These are phyloP conservation scores for Cinclus mexicanus DNA, from an alignment of 2,113 vertebrate genomes.

Conservation along the genomic window DNA sequence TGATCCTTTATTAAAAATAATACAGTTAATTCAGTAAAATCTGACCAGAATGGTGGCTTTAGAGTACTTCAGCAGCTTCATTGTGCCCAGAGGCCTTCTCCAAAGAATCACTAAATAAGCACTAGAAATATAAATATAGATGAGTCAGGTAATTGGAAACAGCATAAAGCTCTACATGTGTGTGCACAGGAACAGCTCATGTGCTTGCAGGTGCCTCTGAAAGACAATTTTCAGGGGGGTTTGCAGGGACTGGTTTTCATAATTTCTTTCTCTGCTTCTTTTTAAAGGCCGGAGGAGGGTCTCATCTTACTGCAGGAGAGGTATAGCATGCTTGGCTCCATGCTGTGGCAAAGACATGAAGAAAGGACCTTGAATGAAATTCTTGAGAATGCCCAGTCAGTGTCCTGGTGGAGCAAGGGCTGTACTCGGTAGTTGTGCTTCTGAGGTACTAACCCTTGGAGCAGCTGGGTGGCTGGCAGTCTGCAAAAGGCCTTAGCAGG, in stretches of 20 bases:
- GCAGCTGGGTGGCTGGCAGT: neutral
- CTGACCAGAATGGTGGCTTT: neutral
- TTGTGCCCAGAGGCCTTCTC: neutral
- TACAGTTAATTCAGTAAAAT: neutral
- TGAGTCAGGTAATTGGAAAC: neutral
- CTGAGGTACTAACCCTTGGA: neutral
- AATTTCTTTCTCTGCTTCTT: neutral
- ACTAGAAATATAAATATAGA: neutral
- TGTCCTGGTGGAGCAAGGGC: neutral
- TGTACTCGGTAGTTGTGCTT: neutral
- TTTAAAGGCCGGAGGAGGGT: neutral
- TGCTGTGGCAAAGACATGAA: neutral
- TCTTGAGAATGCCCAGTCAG: neutral
- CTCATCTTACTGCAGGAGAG: neutral
- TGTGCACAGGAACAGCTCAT: neutral
- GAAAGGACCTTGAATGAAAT: neutral
- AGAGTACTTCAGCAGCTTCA: neutral
- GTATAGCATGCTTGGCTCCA: neutral
- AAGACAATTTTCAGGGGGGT: neutral
- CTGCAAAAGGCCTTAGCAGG: neutral
- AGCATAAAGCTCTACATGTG: rapidly evolving
- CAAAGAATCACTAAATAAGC: neutral
- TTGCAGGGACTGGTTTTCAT: neutral
- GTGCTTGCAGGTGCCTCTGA: neutral
- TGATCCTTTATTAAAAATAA: constrained; percentile 5